Percentiles rank a stretch among this genome's conserved stretches.
These are phyloP conservation scores for Aphis gossypii DNA, from an alignment of 1,140 invertebrate genomes.

Conservation along the genomic window DNA sequence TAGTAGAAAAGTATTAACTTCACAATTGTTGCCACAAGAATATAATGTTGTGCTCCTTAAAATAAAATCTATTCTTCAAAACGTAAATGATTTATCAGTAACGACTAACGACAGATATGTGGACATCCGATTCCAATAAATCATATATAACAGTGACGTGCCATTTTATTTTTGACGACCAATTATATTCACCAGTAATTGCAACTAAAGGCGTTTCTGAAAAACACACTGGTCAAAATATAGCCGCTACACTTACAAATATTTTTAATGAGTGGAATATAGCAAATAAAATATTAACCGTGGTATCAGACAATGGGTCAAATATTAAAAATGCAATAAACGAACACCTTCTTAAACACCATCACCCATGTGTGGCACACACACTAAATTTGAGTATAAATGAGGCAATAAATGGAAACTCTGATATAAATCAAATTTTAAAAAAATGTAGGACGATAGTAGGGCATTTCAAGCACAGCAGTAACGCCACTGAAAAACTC, in stretches of 20 bases:
- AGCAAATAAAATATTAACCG: conserved; percentile 34
- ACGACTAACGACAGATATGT: conserved; percentile 55
- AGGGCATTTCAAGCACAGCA: conserved; percentile 29
- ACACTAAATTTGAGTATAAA: conserved; percentile 4
- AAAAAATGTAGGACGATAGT: conserved; percentile 18
- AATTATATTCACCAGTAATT: conserved; percentile 25
- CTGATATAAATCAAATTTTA: conserved; percentile 6
- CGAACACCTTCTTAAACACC: conserved; percentile 28
- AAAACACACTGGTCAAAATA: background rate
- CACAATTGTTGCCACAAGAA: too few relatives aligned
- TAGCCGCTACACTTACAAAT: background rate
- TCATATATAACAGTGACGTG: conserved; percentile 48
- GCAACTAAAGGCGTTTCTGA: background rate
- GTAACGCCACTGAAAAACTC: conserved; percentile 4
- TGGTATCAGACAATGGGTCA: conserved; percentile 12
- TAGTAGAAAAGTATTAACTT: too few relatives aligned
- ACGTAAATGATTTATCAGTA: background rate
- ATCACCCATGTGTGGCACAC: conserved; percentile 1
- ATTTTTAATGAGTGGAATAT: conserved; percentile 34
- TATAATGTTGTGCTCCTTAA: background rate
- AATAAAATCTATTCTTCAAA: conserved; percentile 12
- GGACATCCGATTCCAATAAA: conserved; percentile 48
- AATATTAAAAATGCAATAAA: conserved; percentile 33
- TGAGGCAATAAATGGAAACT: conserved; percentile 19
- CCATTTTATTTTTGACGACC: conserved; percentile 50